These are phyloP conservation scores for Oedothorax gibbosus DNA, from an alignment of 1,140 invertebrate species.

Conservation along the genomic window DNA sequence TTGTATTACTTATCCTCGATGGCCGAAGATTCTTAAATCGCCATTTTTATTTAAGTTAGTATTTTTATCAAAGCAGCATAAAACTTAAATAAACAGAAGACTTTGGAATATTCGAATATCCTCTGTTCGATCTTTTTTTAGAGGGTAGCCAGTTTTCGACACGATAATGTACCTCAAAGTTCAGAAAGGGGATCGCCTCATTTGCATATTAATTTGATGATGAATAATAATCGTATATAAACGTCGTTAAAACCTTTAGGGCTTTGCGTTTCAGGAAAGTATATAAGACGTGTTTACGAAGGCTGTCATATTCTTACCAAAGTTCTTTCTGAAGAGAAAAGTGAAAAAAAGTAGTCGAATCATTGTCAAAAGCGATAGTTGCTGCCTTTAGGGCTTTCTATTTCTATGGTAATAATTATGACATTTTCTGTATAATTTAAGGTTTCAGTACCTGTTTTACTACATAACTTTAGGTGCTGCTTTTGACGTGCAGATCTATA, in stretches of 20 bases:
- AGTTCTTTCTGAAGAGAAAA: slow-evolving; percentile 5
- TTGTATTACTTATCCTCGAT: too few relatives aligned
- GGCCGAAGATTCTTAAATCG: neutral
- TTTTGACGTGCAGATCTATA: too few relatives aligned
- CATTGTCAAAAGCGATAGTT: slow-evolving; percentile 13
- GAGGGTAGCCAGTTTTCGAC: slow-evolving; percentile 16
- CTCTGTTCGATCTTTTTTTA: slow-evolving; percentile 11
- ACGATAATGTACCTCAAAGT: slow-evolving; percentile 13
- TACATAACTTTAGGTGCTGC: neutral
- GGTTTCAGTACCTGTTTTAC: neutral
- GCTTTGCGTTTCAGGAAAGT: slow-evolving; percentile 20
- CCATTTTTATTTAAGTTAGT: slow-evolving; percentile 10
- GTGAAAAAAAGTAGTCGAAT: slow-evolving; percentile 16
- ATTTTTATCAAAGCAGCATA: neutral
- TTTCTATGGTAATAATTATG: neutral
- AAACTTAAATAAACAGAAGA: slow-evolving; percentile 18
- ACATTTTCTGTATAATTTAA: neutral
- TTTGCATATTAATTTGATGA: slow-evolving; percentile 56
- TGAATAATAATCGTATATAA: slow-evolving; percentile 56
- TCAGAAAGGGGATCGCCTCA: slow-evolving; percentile 37
- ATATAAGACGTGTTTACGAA: slow-evolving; percentile 8
- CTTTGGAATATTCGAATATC: slow-evolving; percentile 3
- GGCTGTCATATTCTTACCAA: slow-evolving; percentile 25
- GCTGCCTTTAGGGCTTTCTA: slow-evolving; percentile 13
- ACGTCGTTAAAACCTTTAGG: slow-evolving; percentile 47